Conservation (phyloP, 2,113 vertebrate genomes). For the Recurvirostra avosetta region DNA sequence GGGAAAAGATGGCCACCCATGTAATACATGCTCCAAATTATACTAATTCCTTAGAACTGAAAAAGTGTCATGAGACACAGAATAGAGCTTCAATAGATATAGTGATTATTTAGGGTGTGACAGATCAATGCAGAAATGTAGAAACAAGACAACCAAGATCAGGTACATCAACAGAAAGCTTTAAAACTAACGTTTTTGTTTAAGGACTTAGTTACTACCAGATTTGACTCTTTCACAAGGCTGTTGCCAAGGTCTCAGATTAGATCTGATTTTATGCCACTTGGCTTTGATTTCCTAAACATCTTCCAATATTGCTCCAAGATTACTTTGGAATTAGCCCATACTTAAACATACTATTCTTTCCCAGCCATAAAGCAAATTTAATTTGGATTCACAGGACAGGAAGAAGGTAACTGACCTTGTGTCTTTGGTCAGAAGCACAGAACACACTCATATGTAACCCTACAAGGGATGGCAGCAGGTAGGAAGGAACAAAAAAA, state of each 20-base stretch:
- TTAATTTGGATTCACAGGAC: neutral
- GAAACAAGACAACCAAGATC: neutral
- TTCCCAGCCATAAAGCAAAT: neutral
- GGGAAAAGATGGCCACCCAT: neutral
- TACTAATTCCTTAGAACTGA: neutral
- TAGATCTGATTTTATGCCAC: neutral
- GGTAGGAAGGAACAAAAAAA: neutral
- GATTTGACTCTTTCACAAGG: neutral
- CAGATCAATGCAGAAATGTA: neutral
- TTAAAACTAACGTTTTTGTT: neutral
- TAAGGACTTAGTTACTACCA: neutral
- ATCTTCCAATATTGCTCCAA: neutral
- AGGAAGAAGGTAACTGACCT: neutral
- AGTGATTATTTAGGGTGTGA: neutral
- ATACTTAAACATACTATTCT: neutral
- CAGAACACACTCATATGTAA: neutral
- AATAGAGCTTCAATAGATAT: neutral
- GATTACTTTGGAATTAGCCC: neutral
- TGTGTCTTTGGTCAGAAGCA: neutral
- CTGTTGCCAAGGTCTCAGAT: neutral
- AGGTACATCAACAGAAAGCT: neutral
- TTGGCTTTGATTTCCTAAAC: constrained; percentile 22
- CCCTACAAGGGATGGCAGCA: neutral
- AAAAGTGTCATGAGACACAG: neutral
- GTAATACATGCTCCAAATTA: neutral